A percentile compares a stretch with the other conserved stretches of the same genome.
These are phyloP conservation scores for Podarcis raffonei DNA, from an alignment of 2,113 vertebrate genomes.

Conservation along the genomic window DNA sequence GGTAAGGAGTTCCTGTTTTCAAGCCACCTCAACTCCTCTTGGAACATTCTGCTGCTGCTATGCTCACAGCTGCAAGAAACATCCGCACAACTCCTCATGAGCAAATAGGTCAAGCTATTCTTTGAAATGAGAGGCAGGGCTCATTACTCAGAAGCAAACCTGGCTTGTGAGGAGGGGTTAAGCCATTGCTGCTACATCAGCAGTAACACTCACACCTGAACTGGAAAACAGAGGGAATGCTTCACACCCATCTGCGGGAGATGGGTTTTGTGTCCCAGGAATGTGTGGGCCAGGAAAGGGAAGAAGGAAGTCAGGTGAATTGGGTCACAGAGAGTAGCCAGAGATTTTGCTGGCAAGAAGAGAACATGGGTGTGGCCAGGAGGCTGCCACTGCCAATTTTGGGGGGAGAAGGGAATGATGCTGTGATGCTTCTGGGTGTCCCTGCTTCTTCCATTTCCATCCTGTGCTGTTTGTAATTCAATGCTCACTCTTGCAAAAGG, in stretches of 20 bases:
- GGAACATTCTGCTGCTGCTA: not conserved
- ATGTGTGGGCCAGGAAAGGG: no score
- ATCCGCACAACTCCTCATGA: not conserved
- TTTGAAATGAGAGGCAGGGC: not conserved
- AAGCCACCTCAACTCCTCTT: not conserved
- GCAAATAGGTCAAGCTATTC: not conserved
- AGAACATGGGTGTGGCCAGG: not conserved
- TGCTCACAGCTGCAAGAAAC: not conserved
- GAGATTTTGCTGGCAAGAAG: not conserved
- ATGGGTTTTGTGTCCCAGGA: no score
- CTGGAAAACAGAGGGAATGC: no score
- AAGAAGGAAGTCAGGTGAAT: not conserved
- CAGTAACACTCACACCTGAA: no score
- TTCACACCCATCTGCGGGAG: no score
- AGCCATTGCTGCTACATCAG: no score
- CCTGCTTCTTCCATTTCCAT: not conserved
- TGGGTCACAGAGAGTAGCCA: not conserved
- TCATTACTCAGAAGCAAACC: not conserved
- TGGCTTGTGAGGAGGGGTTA: no score
- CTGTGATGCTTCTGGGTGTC: not conserved
- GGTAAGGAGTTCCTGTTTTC: no score
- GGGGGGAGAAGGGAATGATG: not conserved
- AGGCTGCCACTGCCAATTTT: not conserved
- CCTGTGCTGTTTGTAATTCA: not conserved
- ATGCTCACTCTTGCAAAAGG: not conserved